Conservation (phyloP, 2,888 invertebrate species). For the Carpatolechia fugitivella region DNA sequence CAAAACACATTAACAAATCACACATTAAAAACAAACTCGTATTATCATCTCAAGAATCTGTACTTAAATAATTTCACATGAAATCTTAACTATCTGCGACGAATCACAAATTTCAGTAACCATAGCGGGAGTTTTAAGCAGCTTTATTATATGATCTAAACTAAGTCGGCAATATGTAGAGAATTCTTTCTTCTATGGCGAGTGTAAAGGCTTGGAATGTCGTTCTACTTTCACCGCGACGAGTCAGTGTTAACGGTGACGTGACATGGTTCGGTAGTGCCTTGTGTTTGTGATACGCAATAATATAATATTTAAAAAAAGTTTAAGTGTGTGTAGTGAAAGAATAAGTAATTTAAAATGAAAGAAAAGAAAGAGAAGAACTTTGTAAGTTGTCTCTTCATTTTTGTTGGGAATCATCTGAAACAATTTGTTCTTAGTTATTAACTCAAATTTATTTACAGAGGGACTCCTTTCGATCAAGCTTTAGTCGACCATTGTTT, state of each 20-base stretch:
- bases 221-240: slow-evolving; percentile 18
- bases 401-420: background rate
- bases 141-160: background rate
- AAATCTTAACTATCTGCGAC: no score
- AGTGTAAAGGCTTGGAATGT: background rate
- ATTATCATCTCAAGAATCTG: no score
- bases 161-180: no score
- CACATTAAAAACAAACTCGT: no score
- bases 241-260: background rate
- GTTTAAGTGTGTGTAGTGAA: background rate
- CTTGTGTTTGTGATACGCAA: background rate
- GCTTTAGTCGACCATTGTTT: no score
- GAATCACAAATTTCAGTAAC: no score
- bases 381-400: background rate
- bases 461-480: no score
- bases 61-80: no score
- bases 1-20: no score
- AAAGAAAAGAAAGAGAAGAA: slow-evolving; percentile 6
- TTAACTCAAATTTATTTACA: no score
- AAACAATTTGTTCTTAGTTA: background rate
- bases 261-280: slow-evolving; percentile 13
- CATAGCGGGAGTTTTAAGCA: background rate
- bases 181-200: no score
- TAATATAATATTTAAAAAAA: background rate
- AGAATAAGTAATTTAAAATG: background rate